Evolutionary conservation across 2,113 vertebrate genomes (phyloP).

Genomic region (Crotalus viridis): DNA sequence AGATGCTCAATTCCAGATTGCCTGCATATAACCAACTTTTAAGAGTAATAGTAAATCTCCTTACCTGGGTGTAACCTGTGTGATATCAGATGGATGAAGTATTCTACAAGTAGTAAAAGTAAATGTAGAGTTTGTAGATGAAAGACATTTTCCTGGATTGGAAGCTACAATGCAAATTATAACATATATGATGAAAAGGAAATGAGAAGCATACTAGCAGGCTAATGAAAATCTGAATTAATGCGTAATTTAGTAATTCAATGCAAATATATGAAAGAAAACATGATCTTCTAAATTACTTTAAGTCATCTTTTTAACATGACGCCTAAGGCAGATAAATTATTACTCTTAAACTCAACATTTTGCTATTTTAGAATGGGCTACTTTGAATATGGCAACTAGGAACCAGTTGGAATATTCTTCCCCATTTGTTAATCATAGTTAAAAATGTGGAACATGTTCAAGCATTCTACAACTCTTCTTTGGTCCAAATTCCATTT

Average conservation of each 20-base stretch:
- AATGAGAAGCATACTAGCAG: constrained; percentile 26
- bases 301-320: background rate
- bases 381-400: background rate
- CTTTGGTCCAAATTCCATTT: background rate
- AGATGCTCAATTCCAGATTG: background rate
- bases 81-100: constrained; percentile 91
- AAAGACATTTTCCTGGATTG: constrained; percentile 92
- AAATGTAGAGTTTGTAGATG: constrained; percentile 92
- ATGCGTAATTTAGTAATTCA: background rate
- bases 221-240: constrained; percentile 30
- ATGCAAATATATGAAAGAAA: constrained; percentile 6
- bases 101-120: constrained; percentile 96
- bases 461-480: background rate
- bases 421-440: background rate
- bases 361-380: background rate
- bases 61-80: constrained; percentile 91
- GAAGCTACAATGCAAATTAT: constrained; percentile 70
- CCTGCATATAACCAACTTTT: background rate
- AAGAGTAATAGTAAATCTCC: constrained; percentile 13
- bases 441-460: background rate
- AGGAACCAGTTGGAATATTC: background rate
- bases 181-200: constrained; percentile 26
- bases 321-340: background rate
- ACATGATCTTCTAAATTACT: background rate
- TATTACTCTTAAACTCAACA: background rate